Conservation (phyloP, 2,113 vertebrate species). For the Tinamus guttatus region DNA sequence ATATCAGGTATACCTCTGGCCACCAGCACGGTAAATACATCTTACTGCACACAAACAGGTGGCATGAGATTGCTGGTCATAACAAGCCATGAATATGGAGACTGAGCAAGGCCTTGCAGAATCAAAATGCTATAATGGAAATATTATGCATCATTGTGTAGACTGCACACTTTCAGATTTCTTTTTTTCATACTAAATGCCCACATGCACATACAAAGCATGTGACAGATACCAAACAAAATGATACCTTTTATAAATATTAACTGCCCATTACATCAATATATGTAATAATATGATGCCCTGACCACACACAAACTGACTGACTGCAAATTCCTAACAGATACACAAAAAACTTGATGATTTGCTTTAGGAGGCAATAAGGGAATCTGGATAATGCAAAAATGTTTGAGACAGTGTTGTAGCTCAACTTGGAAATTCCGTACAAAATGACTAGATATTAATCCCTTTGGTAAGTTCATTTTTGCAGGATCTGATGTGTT, state of each 20-base stretch:
- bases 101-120: not conserved
- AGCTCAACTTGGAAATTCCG: not conserved
- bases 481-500: constrained; percentile 21
- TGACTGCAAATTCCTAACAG: not conserved
- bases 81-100: not conserved
- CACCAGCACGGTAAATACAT: not conserved
- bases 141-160: not conserved
- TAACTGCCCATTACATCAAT: not conserved
- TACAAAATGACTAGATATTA: not conserved
- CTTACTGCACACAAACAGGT: not conserved
- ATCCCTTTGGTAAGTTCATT: not conserved
- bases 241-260: not conserved
- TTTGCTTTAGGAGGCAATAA: not conserved
- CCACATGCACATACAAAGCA: not conserved
- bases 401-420: not conserved
- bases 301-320: not conserved
- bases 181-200: not conserved
- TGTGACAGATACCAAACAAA: not conserved
- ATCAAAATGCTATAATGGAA: not conserved
- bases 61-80: not conserved
- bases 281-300: accelerated
- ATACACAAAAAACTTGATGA: not conserved
- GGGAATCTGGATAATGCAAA: not conserved
- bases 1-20: not conserved
- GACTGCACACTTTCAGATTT: not conserved